Percentiles rank a stretch among this genome's conserved stretches.
phyloP scores from a whole-genome alignment of 2,113 vertebrate species.

The Hystrix brachyura region DNA sequence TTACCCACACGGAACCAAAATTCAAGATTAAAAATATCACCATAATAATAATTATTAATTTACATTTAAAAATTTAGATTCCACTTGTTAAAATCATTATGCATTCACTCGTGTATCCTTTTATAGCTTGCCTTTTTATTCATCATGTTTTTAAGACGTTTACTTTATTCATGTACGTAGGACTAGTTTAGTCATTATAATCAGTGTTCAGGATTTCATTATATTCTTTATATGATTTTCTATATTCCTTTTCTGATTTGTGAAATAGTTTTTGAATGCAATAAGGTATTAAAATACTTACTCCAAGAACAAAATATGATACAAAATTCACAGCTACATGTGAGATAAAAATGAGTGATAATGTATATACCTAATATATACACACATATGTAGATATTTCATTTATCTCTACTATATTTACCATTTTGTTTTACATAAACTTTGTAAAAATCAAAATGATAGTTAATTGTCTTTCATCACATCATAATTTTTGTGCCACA shows the following conservation, averaged over 20 bases:
- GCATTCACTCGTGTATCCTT: neutral
- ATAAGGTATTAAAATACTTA: neutral
- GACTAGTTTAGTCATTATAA: neutral
- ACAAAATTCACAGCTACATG: neutral
- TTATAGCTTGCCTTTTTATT: neutral
- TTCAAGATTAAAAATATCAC: neutral
- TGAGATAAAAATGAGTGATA: neutral
- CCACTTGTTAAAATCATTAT: neutral
- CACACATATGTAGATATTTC: neutral
- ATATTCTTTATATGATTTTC: neutral
- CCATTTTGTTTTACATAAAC: neutral
- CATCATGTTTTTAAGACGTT: neutral
- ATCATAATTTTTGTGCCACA: neutral
- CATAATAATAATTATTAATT: neutral
- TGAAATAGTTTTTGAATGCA: neutral
- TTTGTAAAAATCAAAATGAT: neutral
- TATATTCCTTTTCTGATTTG: neutral
- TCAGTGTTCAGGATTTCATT: neutral
- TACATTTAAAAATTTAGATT: neutral
- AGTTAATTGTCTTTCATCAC: neutral
- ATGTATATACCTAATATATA: neutral
- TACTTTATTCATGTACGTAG: neutral
- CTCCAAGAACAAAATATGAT: neutral
- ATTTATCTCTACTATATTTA: neutral
- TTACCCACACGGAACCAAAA: neutral